Evolutionary conservation across 2,113 vertebrate genomes (phyloP).

Genomic region (Paramisgurnus dabryanus): DNA sequence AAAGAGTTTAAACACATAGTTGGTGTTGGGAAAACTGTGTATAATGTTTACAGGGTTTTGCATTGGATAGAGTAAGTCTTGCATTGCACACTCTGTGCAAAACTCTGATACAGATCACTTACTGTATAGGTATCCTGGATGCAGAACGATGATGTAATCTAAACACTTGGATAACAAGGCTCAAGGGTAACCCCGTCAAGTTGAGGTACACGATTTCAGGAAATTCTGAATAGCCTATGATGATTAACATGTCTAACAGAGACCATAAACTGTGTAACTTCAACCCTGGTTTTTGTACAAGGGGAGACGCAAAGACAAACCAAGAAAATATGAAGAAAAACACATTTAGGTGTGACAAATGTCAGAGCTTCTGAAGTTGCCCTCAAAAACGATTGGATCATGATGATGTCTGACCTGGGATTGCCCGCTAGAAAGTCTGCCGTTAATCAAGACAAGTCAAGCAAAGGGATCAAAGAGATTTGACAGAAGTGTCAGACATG

Average conservation of each 20-base stretch:
- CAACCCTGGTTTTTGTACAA: slow-evolving; percentile 26
- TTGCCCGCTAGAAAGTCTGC: slow-evolving; percentile 48
- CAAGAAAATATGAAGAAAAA: slow-evolving; percentile 18
- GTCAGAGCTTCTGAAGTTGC: slow-evolving; percentile 19
- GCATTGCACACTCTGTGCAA: too few relatives aligned
- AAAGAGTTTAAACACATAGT: too few relatives aligned
- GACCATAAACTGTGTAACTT: not conserved
- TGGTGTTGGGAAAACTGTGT: too few relatives aligned
- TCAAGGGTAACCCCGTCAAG: too few relatives aligned
- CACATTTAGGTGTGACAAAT: slow-evolving; percentile 40
- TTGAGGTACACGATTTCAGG: too few relatives aligned
- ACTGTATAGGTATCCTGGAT: too few relatives aligned
- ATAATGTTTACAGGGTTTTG: too few relatives aligned
- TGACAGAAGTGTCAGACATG: not conserved
- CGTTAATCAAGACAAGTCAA: slow-evolving; percentile 52
- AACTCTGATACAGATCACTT: too few relatives aligned
- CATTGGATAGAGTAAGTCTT: too few relatives aligned
- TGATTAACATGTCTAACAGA: slow-evolving; percentile 44
- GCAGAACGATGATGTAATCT: too few relatives aligned
- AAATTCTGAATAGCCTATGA: slow-evolving; percentile 31
- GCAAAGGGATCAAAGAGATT: slow-evolving; percentile 14
- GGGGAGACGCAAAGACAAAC: not conserved
- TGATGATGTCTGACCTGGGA: slow-evolving; percentile 27
- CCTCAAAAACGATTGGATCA: not conserved
- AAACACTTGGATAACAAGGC: too few relatives aligned